Conservation (phyloP, 2,113 vertebrate genomes). For the Pomatorhinus ruficollis region DNA sequence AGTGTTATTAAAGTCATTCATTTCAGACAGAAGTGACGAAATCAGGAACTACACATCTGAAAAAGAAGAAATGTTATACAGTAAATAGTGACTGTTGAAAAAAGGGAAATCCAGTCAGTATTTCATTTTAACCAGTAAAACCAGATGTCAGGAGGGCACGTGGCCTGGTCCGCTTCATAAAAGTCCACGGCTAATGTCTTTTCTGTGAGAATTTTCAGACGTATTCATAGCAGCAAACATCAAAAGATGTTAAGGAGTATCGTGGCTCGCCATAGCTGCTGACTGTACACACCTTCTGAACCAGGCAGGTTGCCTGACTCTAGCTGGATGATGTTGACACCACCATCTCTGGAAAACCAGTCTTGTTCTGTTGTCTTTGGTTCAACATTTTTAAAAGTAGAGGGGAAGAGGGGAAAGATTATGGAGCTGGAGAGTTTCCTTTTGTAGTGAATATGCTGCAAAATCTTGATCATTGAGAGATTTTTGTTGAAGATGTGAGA, state of each 20-base stretch:
- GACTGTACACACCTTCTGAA: background rate
- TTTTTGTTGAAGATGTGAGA: background rate
- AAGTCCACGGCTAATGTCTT: background rate
- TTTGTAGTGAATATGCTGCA: background rate
- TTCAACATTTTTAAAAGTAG: background rate
- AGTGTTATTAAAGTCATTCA: background rate
- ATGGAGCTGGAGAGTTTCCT: background rate
- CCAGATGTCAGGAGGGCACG: rapidly evolving
- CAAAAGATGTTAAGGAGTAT: background rate
- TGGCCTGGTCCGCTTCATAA: background rate
- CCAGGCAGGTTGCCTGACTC: background rate
- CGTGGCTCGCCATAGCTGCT: rapidly evolving
- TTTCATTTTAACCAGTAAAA: background rate
- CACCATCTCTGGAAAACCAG: background rate
- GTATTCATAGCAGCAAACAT: background rate
- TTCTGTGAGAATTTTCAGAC: background rate
- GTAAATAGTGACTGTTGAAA: background rate
- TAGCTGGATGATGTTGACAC: background rate
- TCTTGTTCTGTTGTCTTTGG: background rate
- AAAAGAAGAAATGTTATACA: background rate
- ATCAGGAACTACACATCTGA: background rate
- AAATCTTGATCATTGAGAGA: background rate
- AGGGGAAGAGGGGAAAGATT: background rate
- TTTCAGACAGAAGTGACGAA: background rate
- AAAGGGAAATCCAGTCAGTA: background rate